Evolutionary conservation across 2,797 vertebrate genomes (phyloP).

Genomic region (Lophius americanus): DNA sequence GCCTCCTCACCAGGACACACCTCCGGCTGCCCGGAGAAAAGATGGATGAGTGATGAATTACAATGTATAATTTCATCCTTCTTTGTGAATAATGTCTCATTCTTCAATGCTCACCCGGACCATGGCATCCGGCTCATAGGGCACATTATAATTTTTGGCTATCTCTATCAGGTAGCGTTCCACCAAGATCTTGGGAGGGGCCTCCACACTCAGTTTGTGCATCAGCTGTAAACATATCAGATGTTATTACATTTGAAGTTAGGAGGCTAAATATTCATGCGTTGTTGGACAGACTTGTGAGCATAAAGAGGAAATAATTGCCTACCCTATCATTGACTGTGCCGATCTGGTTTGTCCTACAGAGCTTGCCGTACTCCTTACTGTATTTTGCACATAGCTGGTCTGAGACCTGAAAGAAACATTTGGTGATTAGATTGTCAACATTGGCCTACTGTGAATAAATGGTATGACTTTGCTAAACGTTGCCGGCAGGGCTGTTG

Average conservation of each 20-base stretch:
- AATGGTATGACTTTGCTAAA: background rate
- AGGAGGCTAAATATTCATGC: background rate
- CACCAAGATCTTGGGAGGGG: conserved; percentile 97
- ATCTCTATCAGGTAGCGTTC: conserved; percentile 98
- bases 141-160: conserved; percentile 98
- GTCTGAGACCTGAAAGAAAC: conserved; percentile 88
- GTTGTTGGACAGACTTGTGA: conserved; percentile 19
- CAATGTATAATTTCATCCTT: background rate
- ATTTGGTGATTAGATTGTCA: conserved; percentile 12
- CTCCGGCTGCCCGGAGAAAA: conserved; percentile 83
- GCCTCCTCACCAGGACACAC: conserved; percentile 88
- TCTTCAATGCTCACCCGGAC: conserved; percentile 87
- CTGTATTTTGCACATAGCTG: conserved; percentile 98
- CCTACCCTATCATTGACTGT: conserved; percentile 96
- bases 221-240: conserved; percentile 85
- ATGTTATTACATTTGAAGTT: conserved; percentile 12
- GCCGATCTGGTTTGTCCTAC: conserved; percentile 97
- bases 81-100: background rate
- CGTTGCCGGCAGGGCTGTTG: fast-evolving
- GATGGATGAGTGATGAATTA: conserved; percentile 7
- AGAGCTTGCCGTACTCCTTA: conserved; percentile 98
- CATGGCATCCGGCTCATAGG: conserved; percentile 95
- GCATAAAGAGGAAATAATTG: background rate
- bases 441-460: background rate
- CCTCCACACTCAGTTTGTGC: conserved; percentile 96